These are phyloP conservation scores for Zosterops hypoxanthus DNA, from an alignment of 2,113 vertebrate genomes.

Conservation along the genomic window DNA sequence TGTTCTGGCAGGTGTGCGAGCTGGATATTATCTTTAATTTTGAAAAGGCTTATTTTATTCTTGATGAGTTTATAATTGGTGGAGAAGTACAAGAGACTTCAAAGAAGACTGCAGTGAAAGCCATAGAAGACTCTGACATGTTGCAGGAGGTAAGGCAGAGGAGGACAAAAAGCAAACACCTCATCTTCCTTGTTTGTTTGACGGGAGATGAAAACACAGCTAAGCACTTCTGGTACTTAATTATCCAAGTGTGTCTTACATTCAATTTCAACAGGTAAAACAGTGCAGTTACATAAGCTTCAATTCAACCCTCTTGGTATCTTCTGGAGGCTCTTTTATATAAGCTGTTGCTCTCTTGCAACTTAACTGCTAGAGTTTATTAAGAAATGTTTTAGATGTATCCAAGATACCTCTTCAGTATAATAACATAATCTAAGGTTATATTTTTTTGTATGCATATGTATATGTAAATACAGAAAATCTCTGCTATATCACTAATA, in stretches of 20 bases:
- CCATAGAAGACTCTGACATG: slow-evolving; percentile 87
- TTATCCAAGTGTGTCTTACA: not conserved
- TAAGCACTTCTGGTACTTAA: not conserved
- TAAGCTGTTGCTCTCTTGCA: not conserved
- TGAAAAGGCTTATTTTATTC: slow-evolving; percentile 95
- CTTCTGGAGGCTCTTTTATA: not conserved
- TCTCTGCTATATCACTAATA: not conserved
- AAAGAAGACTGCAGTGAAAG: slow-evolving; percentile 79
- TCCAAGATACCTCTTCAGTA: not conserved
- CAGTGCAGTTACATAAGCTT: not conserved
- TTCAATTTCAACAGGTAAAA: not conserved
- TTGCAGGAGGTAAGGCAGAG: slow-evolving; percentile 88
- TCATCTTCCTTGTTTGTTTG: not conserved
- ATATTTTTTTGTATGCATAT: not conserved
- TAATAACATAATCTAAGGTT: not conserved
- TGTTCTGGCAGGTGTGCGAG: slow-evolving; percentile 87
- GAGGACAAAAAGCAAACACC: not conserved
- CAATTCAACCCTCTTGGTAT: not conserved
- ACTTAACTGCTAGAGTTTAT: not conserved
- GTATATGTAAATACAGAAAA: not conserved
- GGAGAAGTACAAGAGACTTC: slow-evolving; percentile 94
- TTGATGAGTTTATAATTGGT: slow-evolving; percentile 93
- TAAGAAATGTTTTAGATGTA: not conserved
- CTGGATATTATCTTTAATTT: slow-evolving; percentile 97
- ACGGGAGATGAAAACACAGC: not conserved